Percentiles rank a stretch among this genome's conserved stretches.
Evolutionary conservation across 2,113 vertebrate species (phyloP).

Genomic region (Prionailurus bengalensis): DNA sequence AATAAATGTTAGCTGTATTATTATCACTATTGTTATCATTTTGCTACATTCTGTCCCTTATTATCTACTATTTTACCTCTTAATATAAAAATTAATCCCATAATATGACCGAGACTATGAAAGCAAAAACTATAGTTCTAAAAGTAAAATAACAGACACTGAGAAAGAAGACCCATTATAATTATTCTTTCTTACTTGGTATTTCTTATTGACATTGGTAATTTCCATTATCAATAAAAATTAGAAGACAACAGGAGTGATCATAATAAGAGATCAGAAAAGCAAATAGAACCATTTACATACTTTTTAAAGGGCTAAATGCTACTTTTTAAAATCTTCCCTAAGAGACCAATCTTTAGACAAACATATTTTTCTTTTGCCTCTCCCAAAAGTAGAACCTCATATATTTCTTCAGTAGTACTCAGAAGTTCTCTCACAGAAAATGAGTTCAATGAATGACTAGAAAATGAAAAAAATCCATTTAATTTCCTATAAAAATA

Average conservation of each 20-base stretch:
- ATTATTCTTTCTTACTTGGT: background rate
- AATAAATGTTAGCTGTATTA: background rate
- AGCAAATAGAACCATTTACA: background rate
- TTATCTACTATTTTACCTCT: background rate
- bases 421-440: slow-evolving; percentile 3
- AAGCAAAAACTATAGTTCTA: background rate
- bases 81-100: slow-evolving; percentile 9
- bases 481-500: slow-evolving; percentile 46
- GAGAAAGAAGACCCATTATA: background rate
- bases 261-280: background rate
- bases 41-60: background rate
- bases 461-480: background rate
- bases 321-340: background rate
- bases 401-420: background rate
- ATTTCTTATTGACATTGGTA: background rate
- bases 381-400: background rate
- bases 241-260: background rate
- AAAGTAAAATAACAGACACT: background rate
- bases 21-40: background rate
- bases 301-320: slow-evolving; percentile 29
- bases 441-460: background rate
- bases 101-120: background rate
- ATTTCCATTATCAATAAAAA: slow-evolving; percentile 46
- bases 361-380: background rate
- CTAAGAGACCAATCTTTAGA: background rate